Conservation (phyloP, 2,113 vertebrate species). For the Bostrychus sinensis region DNA sequence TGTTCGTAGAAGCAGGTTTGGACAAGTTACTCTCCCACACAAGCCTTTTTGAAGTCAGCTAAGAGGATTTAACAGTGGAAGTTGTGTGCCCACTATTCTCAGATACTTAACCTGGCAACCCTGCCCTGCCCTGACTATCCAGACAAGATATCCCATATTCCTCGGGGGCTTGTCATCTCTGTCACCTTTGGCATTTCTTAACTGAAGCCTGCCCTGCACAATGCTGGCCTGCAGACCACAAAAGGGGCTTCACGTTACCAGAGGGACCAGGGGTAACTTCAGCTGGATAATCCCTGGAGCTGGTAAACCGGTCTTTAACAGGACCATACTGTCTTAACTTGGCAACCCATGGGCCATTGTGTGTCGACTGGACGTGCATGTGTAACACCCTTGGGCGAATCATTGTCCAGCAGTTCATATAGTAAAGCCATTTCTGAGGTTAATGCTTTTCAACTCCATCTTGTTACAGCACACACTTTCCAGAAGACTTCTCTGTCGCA, state of each 20-base stretch:
- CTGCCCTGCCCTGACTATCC: slow-evolving; percentile 10
- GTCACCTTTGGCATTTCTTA: slow-evolving; percentile 71
- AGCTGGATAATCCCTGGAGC: slow-evolving; percentile 80
- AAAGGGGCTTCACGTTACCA: slow-evolving; percentile 76
- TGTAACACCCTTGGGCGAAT: slow-evolving; percentile 58
- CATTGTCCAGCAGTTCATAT: slow-evolving; percentile 37
- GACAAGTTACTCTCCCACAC: slow-evolving; percentile 17
- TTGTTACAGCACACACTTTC: slow-evolving; percentile 34
- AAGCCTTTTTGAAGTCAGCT: slow-evolving; percentile 1
- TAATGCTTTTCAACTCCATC: slow-evolving; percentile 18
- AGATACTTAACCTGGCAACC: slow-evolving; percentile 43
- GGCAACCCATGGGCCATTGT: slow-evolving; percentile 69
- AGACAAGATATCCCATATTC: slow-evolving; percentile 43
- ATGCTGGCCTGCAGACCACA: slow-evolving; percentile 68
- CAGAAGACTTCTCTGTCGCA: slow-evolving; percentile 14
- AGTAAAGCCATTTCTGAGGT: background rate
- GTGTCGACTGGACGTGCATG: slow-evolving; percentile 64
- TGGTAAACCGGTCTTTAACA: slow-evolving; percentile 81
- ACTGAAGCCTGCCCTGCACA: slow-evolving; percentile 56
- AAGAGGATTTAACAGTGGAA: background rate
- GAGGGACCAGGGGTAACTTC: slow-evolving; percentile 75
- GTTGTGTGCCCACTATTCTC: background rate
- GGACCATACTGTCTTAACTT: slow-evolving; percentile 63
- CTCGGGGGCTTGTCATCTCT: slow-evolving; percentile 38
- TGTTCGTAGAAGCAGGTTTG: slow-evolving; percentile 32